A percentile compares a stretch with the other conserved stretches of the same genome.
Conservation (phyloP, 35 echinoderm and acorn worm genomes). For the Hemicentrotus pulcherrimus region DNA sequence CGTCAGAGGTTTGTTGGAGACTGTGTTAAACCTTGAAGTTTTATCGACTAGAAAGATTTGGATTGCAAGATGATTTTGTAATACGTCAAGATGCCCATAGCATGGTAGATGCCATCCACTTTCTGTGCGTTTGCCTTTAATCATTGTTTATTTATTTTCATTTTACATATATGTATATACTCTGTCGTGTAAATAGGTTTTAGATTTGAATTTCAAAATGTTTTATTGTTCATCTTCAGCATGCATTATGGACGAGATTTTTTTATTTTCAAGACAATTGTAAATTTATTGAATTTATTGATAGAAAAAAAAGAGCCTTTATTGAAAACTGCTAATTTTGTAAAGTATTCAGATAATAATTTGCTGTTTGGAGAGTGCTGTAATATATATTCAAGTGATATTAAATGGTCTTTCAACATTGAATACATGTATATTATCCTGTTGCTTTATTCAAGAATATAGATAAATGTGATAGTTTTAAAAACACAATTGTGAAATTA, state of each 20-base stretch:
- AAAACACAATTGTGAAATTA: no score
- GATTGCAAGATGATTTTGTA: no score
- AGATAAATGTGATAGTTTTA: neutral
- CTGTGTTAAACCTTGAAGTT: neutral
- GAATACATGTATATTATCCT: neutral
- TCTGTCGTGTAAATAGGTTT: neutral
- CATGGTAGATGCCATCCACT: neutral
- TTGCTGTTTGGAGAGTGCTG: neutral
- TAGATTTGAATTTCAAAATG: neutral
- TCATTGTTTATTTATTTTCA: neutral
- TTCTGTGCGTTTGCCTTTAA: neutral
- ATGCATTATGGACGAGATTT: neutral
- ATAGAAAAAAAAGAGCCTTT: neutral
- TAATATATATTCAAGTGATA: neutral
- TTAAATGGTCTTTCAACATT: conserved; percentile 5
- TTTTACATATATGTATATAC: neutral
- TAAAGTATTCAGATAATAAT: neutral
- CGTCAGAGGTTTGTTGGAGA: no score
- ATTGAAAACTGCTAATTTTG: neutral
- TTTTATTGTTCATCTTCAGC: neutral
- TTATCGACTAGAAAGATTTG: neutral
- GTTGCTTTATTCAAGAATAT: neutral
- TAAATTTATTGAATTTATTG: neutral
- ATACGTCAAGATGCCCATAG: neutral
- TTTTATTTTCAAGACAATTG: neutral